These are phyloP conservation scores for Muntiacus muntjak DNA, from an alignment of 2,113 vertebrate species.

Conservation along the genomic window DNA sequence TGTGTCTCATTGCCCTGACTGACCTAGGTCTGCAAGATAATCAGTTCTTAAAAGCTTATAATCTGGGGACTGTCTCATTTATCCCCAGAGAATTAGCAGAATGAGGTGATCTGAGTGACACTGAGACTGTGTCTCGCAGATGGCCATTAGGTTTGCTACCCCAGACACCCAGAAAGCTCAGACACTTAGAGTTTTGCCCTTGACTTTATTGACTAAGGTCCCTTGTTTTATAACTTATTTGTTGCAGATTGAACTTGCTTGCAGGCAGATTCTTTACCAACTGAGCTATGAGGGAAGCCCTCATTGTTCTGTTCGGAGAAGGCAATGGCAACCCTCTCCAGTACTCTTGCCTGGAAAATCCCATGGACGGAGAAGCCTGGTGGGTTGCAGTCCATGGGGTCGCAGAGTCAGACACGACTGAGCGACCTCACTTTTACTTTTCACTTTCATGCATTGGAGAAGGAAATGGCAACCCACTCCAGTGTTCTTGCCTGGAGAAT, in stretches of 20 bases:
- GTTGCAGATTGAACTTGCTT: constrained; percentile 18
- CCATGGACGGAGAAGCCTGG: too few species aligned
- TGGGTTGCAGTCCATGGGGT: too few species aligned
- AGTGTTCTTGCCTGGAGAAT: too few species aligned
- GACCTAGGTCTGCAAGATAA: background rate
- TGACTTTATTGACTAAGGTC: constrained; percentile 21
- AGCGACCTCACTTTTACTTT: too few species aligned
- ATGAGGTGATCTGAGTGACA: background rate
- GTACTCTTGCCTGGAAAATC: too few species aligned
- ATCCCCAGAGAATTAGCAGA: constrained; percentile 21
- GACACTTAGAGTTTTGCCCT: background rate
- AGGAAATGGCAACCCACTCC: too few species aligned
- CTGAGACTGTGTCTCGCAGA: background rate
- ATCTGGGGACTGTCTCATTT: background rate
- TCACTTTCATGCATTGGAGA: too few species aligned
- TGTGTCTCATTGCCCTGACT: background rate
- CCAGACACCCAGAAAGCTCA: background rate
- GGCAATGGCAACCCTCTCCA: too few species aligned
- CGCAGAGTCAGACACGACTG: too few species aligned
- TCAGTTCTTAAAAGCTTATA: constrained; percentile 16
- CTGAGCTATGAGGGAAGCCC: background rate
- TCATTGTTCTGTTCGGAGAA: background rate
- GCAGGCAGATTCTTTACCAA: background rate
- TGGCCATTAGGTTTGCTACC: background rate
- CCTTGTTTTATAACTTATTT: constrained; percentile 40